A percentile compares a stretch with the other conserved stretches of the same genome.
Evolutionary conservation across 2,113 vertebrate species (phyloP).

Genomic region (Collichthys lucidus): DNA sequence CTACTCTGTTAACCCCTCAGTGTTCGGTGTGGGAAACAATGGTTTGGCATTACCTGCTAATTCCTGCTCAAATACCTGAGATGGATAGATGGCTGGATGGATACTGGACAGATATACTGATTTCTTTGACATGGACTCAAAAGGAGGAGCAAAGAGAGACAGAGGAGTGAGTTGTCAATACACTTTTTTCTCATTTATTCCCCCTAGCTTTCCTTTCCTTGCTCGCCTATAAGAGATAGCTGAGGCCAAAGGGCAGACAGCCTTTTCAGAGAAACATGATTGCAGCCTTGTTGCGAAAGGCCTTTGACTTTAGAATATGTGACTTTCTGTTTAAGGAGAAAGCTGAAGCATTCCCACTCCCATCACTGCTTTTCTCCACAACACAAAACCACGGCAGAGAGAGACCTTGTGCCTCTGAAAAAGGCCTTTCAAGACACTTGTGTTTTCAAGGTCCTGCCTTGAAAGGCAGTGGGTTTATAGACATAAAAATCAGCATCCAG

Average conservation of each 20-base stretch:
- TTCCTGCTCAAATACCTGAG: slow-evolving; percentile 78
- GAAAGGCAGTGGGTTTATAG: slow-evolving; percentile 56
- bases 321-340: slow-evolving; percentile 73
- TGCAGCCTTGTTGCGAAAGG: slow-evolving; percentile 80
- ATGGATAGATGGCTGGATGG: slow-evolving; percentile 57
- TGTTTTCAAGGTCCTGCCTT: slow-evolving; percentile 69
- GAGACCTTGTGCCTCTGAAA: slow-evolving; percentile 75
- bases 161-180: slow-evolving; percentile 51
- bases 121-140: slow-evolving; percentile 42
- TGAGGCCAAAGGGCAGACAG: slow-evolving; percentile 72
- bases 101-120: slow-evolving; percentile 38
- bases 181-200: slow-evolving; percentile 46
- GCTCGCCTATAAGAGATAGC: slow-evolving; percentile 66
- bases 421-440: slow-evolving; percentile 63
- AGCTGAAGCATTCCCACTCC: slow-evolving; percentile 68
- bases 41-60: slow-evolving; percentile 68
- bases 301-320: slow-evolving; percentile 80
- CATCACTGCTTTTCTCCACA: slow-evolving; percentile 64
- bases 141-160: slow-evolving; percentile 9
- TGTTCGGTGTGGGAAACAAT: slow-evolving; percentile 84
- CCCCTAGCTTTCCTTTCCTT: slow-evolving; percentile 38
- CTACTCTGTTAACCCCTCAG: slow-evolving; percentile 80
- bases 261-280: slow-evolving; percentile 79
- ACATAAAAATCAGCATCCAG: slow-evolving; percentile 33
- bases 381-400: slow-evolving; percentile 67